A percentile compares a stretch with the other conserved stretches of the same genome.
Conservation (phyloP, 2,888 invertebrate species). For the Orthonevra nobilis region DNA sequence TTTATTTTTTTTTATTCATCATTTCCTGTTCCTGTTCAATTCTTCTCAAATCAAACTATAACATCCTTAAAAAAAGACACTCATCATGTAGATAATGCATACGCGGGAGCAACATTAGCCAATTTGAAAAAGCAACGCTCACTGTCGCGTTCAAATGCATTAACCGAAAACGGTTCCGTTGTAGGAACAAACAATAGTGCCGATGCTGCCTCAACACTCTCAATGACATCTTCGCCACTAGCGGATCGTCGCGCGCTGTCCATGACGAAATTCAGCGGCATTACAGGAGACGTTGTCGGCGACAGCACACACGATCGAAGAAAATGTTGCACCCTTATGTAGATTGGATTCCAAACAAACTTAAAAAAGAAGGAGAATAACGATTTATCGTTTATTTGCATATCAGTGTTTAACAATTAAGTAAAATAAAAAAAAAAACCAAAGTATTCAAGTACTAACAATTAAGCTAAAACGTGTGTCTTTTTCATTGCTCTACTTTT, state of each 20-base stretch:
- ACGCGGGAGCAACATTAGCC: conserved; percentile 85
- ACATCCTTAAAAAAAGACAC: conserved; percentile 72
- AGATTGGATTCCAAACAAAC: conserved; percentile 74
- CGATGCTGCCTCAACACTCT: conserved; percentile 75
- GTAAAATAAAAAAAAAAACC: conserved; percentile 39
- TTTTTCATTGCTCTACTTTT: conserved; percentile 25
- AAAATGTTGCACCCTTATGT: conserved; percentile 89
- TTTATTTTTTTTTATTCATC: conserved; percentile 37
- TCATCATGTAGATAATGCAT: conserved; percentile 73
- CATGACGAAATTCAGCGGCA: conserved; percentile 84
- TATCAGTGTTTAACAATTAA: conserved; percentile 56
- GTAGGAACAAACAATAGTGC: conserved; percentile 77
- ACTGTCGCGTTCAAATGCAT: conserved; percentile 85
- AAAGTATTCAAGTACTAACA: conserved; percentile 58
- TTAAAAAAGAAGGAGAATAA: no score
- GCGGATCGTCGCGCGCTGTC: conserved; percentile 76
- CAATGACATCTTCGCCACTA: conserved; percentile 71
- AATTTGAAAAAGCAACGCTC: conserved; percentile 96
- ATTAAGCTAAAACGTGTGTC: conserved; percentile 36
- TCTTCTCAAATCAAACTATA: conserved; percentile 30
- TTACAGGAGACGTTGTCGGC: conserved; percentile 89
- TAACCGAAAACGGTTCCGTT: conserved; percentile 80
- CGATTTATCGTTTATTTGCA: conserved; percentile 28
- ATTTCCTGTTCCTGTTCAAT: conserved; percentile 32
- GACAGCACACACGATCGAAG: conserved; percentile 85